Base-by-base conservation (phyloP, 2,888 invertebrate species). In the Coenonympha arcania region DNA sequence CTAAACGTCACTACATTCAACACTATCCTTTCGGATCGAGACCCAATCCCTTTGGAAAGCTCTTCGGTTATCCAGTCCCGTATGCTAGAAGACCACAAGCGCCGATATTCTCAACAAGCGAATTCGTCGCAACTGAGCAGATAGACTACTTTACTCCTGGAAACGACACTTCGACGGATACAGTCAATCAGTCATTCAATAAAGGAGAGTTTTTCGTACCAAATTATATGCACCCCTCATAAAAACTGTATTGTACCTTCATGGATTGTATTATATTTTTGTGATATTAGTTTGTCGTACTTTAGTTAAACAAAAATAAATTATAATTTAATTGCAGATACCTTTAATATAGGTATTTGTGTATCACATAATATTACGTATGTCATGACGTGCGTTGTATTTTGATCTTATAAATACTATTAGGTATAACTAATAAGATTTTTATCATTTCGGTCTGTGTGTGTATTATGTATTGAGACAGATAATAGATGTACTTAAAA, bases 121-220 rank as follows among this genome's bases (percentile, higher is more conserved):
- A 61, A 34, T 45, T 45, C 43, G 40, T 56, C 54, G 20, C 47
- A 34, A 40, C 6, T 30, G 59, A 64, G 16, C 46, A 56, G 28
- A 11, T 53, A 6, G 49, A 60, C 33, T 77, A 73, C 52, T 81
- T 81, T 47, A 75, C 69, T 5, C 79, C 82, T 1, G 69, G 64
- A 30, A 76, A 73, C 49, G 66, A 70, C 50, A 60, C 73, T 18
- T 48, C 61, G 16, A 48, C 62, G 4, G 59, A 66, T 33, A 61
- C 52, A 20, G 15, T 16, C 6, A 28, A 5, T 28, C 11, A 52
- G 0, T 49, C 48, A 13, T 66, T 73, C 45, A 56, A 57, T 2
- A 56, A 57, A n/a, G 77, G 76, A 22, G 69, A 75, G 48, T 79
- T 73, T 62, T 83, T 83, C 55, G 57, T 67, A 55, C 79, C 81